These are phyloP conservation scores for Subacronicta megacephala DNA, from an alignment of 2,888 invertebrate genomes.

Conservation along the genomic window DNA sequence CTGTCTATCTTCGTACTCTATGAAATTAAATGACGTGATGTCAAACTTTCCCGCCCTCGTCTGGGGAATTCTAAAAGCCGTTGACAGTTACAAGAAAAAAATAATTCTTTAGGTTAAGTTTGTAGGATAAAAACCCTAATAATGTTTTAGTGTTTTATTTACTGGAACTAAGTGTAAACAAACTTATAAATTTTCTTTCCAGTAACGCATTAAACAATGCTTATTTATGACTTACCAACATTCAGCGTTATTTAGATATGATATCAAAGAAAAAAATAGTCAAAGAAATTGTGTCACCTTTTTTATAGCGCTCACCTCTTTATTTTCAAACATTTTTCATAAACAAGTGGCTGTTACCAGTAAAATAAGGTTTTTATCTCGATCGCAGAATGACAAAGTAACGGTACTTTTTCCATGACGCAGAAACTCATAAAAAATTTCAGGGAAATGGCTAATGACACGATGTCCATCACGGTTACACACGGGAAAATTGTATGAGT, in stretches of 20 bases:
- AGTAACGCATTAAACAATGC: neutral
- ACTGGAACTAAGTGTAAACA: too few relatives aligned
- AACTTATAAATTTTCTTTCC: too few relatives aligned
- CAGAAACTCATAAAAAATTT: slow-evolving; percentile 54
- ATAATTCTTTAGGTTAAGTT: neutral
- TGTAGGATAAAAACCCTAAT: neutral
- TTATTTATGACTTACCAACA: neutral
- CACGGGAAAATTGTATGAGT: slow-evolving; percentile 43
- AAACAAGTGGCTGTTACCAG: slow-evolving; percentile 52
- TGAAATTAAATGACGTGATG: slow-evolving; percentile 24
- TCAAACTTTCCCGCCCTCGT: slow-evolving; percentile 25
- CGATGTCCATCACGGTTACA: slow-evolving; percentile 45
- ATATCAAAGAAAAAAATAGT: slow-evolving; percentile 8
- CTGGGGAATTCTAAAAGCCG: slow-evolving; percentile 18
- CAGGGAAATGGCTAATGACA: slow-evolving; percentile 62
- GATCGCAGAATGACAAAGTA: slow-evolving; percentile 51
- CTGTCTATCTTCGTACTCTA: slow-evolving; percentile 3
- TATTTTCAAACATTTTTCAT: slow-evolving; percentile 45
- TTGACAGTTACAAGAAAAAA: slow-evolving; percentile 21
- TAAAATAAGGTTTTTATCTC: slow-evolving; percentile 59
- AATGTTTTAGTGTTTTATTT: too few relatives aligned
- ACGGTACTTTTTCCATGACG: slow-evolving; percentile 48
- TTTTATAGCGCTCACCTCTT: slow-evolving; percentile 27
- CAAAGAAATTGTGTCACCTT: slow-evolving; percentile 19
- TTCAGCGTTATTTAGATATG: neutral